Evolutionary conservation across 2,888 invertebrate genomes (phyloP), one percentile per base, ranked within the genome.

Genomic region (Heliothis peltigera): DNA sequence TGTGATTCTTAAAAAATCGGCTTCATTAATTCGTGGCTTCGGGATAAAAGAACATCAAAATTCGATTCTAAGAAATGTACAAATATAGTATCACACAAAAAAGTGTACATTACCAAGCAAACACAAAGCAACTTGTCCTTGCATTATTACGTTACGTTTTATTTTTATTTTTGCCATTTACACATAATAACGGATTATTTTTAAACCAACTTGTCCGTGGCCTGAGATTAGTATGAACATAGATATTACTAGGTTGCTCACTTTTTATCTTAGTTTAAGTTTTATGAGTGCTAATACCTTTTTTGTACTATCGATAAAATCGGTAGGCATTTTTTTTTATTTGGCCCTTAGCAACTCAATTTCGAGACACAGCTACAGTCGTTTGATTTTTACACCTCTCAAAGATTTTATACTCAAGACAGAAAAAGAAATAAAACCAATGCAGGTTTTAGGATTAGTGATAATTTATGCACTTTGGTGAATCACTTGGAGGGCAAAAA

Each of bases 391-490:
- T 78, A 54, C 51, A 64, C 25, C 42, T 42, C 63, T 51, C 44
- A 61, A 68, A 64, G 46, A 60, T 68, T 61, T 70, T 64, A 68
- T 49, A 64, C 56, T 25, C 32, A 63, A 64, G 46, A 51, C 44
- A 63, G 55, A 64, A 64, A 54, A 72, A 68, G 52, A 19, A 62
- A 64, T 47, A 77, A 73, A 68, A 75, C 52, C 56, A 21, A 48
- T 55, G 48, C 52, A 54, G 46, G 64, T 68, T 78, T 75, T 75
- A 70, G 75, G 70, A 68, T 78, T 65, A 70, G 65, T 48, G 69
- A 80, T 80, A 72, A 80, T 32, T 4, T 59, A 78, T 75, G 63
- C 79, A 80, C 81, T 80, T 79, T 70, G 65, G 59, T 78, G 72
- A 79, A 68, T 79, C 78, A 70, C 64, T 54, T 64, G 42, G 44